Base-by-base conservation (phyloP, 2,797 vertebrate species). In the Lithobates pipiens region DNA sequence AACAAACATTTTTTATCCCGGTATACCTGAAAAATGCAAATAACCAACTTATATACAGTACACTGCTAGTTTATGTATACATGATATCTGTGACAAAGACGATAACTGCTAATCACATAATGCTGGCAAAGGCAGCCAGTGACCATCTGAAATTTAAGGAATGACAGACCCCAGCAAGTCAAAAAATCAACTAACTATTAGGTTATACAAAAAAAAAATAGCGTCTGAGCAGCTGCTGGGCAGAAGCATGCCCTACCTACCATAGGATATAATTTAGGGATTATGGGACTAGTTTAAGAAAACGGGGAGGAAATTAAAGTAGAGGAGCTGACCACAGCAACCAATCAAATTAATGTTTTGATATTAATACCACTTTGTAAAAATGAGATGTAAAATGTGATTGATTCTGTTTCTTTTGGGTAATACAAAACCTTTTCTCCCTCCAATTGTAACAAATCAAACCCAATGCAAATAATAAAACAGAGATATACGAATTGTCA, bases 1-100 rank as follows among this genome's bases (percentile, higher is more conserved):
- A 88, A 69, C 84, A 81, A 88, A 88, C 82, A 88, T 0, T 3
- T 29, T 67, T 67, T 29, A 67, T 67, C 9, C n/a, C 46, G 23
- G 36, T 72, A 36, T 34, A 21, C 13, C 34, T 34, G 29, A 29
- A 21, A 72, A 61, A 61, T 61, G 2, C 1, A 61, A 23, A 61
- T 61, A 23, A 21, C 10, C 6, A 61, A 5, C 1, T 23, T 11
- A 61, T 54, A 3, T 16, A 18, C 50, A 5, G 50, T 61, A 61
- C 8, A 61, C 21, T 61, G 54, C 54, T 23, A 6, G 21, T 23
- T 23, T 61, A 61, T 61, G 21, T 61, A 61, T 9, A 61, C 54
- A 21, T n/a, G 21, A 21, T 23, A 7, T 57, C 21, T 21, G 1
- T 57, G 21, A 23, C 18, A 57, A 21, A 57, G 54, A 57, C 21